These are phyloP conservation scores for Pyralis farinalis DNA, from an alignment of 2,888 invertebrate species.

Conservation along the genomic window DNA sequence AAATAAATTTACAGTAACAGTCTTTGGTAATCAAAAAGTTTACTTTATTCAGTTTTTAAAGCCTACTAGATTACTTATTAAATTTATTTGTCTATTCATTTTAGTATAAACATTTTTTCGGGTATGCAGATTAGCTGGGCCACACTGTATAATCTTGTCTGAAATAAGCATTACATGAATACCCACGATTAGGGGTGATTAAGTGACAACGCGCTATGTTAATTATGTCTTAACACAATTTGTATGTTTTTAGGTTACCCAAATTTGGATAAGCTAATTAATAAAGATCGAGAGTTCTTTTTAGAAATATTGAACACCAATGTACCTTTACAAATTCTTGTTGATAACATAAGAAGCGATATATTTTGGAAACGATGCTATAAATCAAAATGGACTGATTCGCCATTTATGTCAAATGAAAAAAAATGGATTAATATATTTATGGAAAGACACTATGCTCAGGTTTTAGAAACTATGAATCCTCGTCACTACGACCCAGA, in stretches of 20 bases:
- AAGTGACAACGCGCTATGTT: no score
- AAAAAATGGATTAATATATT: conserved; percentile 68
- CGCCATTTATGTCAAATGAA: conserved; percentile 35
- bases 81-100: no score
- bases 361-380: conserved; percentile 74
- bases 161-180: no score
- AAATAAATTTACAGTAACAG: no score
- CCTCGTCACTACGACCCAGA: conserved; percentile 73
- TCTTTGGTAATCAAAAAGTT: no score
- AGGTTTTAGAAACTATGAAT: conserved; percentile 70
- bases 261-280: conserved; percentile 51
- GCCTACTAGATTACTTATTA: no score
- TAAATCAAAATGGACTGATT: conserved; percentile 52
- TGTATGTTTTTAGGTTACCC: conserved; percentile 6
- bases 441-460: conserved; percentile 67
- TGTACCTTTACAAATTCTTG: conserved; percentile 61
- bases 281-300: conserved; percentile 65
- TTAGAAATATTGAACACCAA: conserved; percentile 60
- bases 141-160: no score
- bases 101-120: no score
- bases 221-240: no score
- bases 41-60: no score
- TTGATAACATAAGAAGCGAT: conserved; percentile 68
- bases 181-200: no score
- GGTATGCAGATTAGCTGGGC: no score